phyloP scores from a whole-genome alignment of 2,113 vertebrate genomes.

The Neolamprologus sp. region DNA sequence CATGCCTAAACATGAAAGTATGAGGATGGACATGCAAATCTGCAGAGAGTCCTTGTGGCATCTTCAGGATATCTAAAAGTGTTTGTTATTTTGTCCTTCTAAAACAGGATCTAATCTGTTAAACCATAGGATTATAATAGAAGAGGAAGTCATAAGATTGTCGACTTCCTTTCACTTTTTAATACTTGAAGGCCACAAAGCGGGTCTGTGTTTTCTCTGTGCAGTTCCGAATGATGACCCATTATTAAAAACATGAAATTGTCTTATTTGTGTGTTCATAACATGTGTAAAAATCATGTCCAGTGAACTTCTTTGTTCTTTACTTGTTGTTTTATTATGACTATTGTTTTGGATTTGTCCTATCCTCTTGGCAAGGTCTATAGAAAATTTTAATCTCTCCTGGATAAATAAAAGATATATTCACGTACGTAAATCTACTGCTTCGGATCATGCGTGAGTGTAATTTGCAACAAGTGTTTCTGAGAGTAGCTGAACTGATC shows the following conservation, averaged over 20 bases:
- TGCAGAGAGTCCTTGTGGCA: slow-evolving; percentile 6
- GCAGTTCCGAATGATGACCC: background rate
- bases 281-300: background rate
- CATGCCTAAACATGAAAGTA: slow-evolving; percentile 12
- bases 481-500: slow-evolving; percentile 6
- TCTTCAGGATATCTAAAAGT: slow-evolving; percentile 5
- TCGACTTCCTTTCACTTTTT: background rate
- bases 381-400: background rate
- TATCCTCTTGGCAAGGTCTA: background rate
- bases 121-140: slow-evolving; percentile 1
- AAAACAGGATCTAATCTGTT: background rate
- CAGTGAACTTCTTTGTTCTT: background rate
- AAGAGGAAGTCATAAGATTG: slow-evolving; percentile 17
- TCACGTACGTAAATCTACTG: background rate
- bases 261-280: background rate
- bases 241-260: background rate
- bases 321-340: background rate
- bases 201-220: background rate
- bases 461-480: background rate
- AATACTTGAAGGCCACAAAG: slow-evolving; percentile 6
- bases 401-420: background rate
- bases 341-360: background rate
- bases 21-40: slow-evolving; percentile 27
- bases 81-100: slow-evolving; percentile 20
- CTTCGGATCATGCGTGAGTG: background rate